Conservation (phyloP, 2,113 vertebrate species). For the Grantiella picta region DNA sequence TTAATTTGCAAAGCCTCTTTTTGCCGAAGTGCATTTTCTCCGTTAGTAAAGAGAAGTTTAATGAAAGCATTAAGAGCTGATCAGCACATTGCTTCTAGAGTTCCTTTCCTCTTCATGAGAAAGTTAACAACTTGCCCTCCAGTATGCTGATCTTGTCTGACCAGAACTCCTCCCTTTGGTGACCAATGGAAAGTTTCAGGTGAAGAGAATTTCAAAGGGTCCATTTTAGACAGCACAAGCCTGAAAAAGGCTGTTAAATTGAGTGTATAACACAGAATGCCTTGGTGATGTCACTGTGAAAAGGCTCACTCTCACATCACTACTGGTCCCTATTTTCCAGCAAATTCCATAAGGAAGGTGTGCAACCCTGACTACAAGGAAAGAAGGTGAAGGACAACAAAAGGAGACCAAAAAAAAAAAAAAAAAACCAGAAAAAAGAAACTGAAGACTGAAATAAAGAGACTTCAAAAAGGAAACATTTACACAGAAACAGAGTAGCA, state of each 20-base stretch:
- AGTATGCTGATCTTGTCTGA: not conserved
- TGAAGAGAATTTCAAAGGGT: not conserved
- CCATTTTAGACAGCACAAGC: not conserved
- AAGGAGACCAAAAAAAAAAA: not conserved
- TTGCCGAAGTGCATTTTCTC: not conserved
- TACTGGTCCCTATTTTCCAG: not conserved
- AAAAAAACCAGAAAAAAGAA: not conserved
- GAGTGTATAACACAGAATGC: rapidly evolving
- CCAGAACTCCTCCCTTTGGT: not conserved
- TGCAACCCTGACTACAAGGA: not conserved
- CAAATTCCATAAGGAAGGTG: not conserved
- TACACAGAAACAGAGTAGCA: not conserved
- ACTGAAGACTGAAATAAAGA: not conserved
- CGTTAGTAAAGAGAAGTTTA: not conserved
- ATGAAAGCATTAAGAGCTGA: not conserved
- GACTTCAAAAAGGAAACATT: not conserved
- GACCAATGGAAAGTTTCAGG: not conserved
- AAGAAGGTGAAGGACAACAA: not conserved
- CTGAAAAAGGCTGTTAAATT: not conserved
- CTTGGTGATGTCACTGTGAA: not conserved
- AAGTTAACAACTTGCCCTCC: not conserved
- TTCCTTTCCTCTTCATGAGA: not conserved
- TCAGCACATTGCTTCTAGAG: not conserved
- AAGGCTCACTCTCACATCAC: not conserved
- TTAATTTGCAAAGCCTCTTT: not conserved